Evolutionary conservation across 2,888 invertebrate genomes (phyloP), one percentile per base, ranked within the genome.

Genomic region (Hypsopygia costalis): DNA sequence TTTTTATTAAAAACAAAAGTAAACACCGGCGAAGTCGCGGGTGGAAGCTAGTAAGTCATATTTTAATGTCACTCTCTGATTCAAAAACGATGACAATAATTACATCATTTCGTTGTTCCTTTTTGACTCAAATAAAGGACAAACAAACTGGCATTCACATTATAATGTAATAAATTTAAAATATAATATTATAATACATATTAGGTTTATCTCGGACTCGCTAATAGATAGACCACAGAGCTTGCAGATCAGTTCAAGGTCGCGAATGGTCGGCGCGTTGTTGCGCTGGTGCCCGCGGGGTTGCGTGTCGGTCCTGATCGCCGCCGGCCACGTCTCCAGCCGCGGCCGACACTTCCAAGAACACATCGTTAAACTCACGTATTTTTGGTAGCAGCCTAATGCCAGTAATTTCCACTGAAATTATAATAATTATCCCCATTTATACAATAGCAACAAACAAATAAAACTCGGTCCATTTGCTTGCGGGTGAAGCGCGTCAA

Each of bases 351-450:
- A 73, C 62, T 87, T 88, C 88, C 79, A 63, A 80, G 88, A 87
- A 88, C 77, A 81, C 81, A 68, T 88, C 85, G 87, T 88, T 88
- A 86, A 86, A 83, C 78, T 83, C 81, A 83, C 81, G 83, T 87
- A 87, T 85, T 80, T 88, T 88, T 87, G 88, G 88, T 88, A 88
- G 88, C 88, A 81, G 72, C 76, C 78, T 88, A 88, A 88, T 88
- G 80, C 85, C 80, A 80, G 86, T 88, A 81, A 88, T 88, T 86
- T 81, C 63, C 70, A 76, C 69, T 70, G 80, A 86, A 87, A 88
- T 88, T 86, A 87, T 87, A 77, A 88, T 88, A 87, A 88, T 88
- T 81, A 87, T 79, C 68, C 71, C 74, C 78, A 79, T 88, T 88
- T 88, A 83, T 82, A 81, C 73, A 55, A 79, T 77, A 74, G 81